Evolutionary conservation across 1,140 invertebrate species (phyloP).

Genomic region (Ditylenchus dipsaci): DNA sequence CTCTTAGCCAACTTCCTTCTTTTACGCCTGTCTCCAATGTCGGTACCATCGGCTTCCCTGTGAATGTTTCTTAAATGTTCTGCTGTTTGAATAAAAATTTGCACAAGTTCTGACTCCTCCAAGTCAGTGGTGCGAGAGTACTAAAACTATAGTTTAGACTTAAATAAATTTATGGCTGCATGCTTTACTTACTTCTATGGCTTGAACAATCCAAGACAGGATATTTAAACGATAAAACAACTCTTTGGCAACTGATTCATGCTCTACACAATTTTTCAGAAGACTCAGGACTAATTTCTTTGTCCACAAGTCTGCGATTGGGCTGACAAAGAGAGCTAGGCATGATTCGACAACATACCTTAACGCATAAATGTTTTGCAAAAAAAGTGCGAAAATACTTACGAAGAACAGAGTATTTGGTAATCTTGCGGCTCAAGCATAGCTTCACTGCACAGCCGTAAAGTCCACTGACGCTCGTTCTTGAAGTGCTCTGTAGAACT

Average conservation of each 20-base stretch:
- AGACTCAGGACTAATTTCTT: slow-evolving; percentile 15
- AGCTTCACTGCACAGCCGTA: slow-evolving; percentile 34
- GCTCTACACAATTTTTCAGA: slow-evolving; percentile 10
- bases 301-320: slow-evolving; percentile 21
- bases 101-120: not conserved
- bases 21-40: not conserved
- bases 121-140: not conserved
- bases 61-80: not conserved
- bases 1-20: not conserved
- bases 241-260: slow-evolving; percentile 18
- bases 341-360: slow-evolving; percentile 21
- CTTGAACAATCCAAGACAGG: slow-evolving; percentile 15
- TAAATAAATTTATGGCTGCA: not conserved
- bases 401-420: slow-evolving; percentile 42
- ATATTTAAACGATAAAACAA: slow-evolving; percentile 20
- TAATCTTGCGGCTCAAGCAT: slow-evolving; percentile 48
- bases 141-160: not conserved
- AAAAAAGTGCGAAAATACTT: not conserved
- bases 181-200: slow-evolving; percentile 5
- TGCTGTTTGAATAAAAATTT: not conserved
- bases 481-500: slow-evolving; percentile 36
- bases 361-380: not conserved
- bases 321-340: slow-evolving; percentile 12
- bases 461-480: slow-evolving; percentile 43
- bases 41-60: not conserved